phyloP scores from a whole-genome alignment of 2,113 vertebrate species.

The Pandion haliaetus region DNA sequence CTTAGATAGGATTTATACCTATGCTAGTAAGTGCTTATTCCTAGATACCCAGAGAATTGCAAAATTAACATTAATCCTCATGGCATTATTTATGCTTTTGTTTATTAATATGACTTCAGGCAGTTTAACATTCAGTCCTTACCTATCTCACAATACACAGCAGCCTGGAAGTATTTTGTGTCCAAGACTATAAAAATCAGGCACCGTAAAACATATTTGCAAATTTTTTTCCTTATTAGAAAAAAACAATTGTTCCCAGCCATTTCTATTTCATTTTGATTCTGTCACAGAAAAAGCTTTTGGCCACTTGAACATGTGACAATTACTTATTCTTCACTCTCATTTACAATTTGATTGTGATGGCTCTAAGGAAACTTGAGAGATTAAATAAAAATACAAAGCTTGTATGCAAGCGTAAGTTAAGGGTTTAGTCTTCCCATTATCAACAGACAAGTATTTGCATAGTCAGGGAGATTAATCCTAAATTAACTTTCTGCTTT shows the following conservation, averaged over 20 bases:
- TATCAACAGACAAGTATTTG: neutral
- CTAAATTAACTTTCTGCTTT: neutral
- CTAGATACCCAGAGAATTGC: neutral
- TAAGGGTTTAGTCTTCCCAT: neutral
- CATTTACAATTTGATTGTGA: neutral
- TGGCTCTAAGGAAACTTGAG: neutral
- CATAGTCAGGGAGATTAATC: neutral
- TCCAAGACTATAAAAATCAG: neutral
- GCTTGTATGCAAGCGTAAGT: neutral
- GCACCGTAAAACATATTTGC: neutral
- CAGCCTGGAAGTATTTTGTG: neutral
- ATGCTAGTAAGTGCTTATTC: neutral
- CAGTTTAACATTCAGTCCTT: neutral
- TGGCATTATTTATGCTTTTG: neutral
- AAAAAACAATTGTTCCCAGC: neutral
- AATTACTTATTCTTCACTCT: neutral
- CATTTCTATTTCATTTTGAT: neutral
- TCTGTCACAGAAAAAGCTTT: neutral
- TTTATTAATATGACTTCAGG: neutral
- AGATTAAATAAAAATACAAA: neutral
- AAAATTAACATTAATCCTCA: conserved; percentile 1
- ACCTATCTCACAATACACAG: neutral
- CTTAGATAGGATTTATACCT: neutral
- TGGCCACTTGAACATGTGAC: neutral
- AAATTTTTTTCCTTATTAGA: neutral